Conservation (phyloP, 2,888 invertebrate species). For the Callyntrura sp. region DNA sequence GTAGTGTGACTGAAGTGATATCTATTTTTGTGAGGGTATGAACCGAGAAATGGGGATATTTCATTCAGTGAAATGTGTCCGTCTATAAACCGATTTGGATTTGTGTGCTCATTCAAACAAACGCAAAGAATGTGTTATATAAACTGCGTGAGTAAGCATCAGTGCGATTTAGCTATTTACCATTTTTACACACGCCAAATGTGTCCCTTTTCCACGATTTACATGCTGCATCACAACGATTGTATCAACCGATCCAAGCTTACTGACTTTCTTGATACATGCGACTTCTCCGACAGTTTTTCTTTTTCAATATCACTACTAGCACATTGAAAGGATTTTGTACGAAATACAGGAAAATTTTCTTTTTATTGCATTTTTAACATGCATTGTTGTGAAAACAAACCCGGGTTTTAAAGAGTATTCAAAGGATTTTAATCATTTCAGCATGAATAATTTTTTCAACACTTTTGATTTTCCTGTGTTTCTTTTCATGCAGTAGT, state of each 20-base stretch:
- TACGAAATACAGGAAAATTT: not conserved
- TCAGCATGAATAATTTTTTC: constrained; percentile 54
- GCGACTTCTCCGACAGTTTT: not conserved
- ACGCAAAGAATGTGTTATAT: constrained; percentile 25
- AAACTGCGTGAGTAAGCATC: not conserved
- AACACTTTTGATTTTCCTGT: constrained; percentile 40
- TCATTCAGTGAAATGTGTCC: not conserved
- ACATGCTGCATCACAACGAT: not conserved
- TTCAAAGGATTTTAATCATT: constrained; percentile 59
- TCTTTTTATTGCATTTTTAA: constrained; percentile 9
- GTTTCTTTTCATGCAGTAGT: not conserved
- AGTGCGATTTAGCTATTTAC: not conserved
- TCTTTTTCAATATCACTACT: not conserved
- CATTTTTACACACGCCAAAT: not conserved
- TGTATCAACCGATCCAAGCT: not conserved
- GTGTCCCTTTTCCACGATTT: not conserved
- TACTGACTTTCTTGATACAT: not conserved
- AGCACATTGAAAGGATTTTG: constrained; percentile 12
- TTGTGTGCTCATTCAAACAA: constrained; percentile 39
- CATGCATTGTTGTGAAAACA: constrained; percentile 2
- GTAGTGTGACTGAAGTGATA: too few relatives aligned
- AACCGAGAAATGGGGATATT: too few relatives aligned
- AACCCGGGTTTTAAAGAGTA: constrained; percentile 6
- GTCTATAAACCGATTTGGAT: constrained; percentile 33
- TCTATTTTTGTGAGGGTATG: too few relatives aligned